These are phyloP conservation scores for Crypturellus undulatus DNA, from an alignment of 2,113 vertebrate genomes.

Conservation along the genomic window DNA sequence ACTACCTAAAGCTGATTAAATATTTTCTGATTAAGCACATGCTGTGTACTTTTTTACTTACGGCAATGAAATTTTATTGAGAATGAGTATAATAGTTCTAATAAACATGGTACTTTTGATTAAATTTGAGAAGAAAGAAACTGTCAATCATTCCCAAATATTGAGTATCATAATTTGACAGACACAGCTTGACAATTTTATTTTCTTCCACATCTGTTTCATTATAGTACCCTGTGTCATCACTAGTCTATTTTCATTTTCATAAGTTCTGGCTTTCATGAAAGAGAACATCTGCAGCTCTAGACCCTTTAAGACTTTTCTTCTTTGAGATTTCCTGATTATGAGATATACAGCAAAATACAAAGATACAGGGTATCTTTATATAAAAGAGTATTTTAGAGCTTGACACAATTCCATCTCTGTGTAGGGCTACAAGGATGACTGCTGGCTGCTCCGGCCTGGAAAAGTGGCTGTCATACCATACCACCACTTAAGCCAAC, in stretches of 20 bases:
- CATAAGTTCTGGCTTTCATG: neutral
- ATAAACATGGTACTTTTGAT: neutral
- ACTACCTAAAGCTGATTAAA: neutral
- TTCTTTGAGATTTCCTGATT: neutral
- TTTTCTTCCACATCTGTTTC: neutral
- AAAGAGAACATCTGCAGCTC: neutral
- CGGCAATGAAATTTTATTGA: neutral
- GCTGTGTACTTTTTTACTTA: neutral
- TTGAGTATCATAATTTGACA: neutral
- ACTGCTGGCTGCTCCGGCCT: neutral
- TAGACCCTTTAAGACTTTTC: fast-evolving
- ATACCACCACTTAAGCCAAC: neutral
- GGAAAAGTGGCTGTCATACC: neutral
- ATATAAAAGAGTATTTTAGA: neutral
- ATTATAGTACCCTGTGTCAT: neutral
- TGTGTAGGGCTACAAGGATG: neutral
- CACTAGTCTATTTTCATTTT: neutral
- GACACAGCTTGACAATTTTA: neutral
- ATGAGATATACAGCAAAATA: neutral
- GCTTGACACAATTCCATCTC: neutral
- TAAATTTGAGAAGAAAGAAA: neutral
- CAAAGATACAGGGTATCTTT: neutral
- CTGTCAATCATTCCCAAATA: neutral
- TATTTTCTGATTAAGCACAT: neutral
- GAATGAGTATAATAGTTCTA: neutral